phyloP scores from a whole-genome alignment of 2,113 vertebrate species.

The Phycodurus eques region DNA sequence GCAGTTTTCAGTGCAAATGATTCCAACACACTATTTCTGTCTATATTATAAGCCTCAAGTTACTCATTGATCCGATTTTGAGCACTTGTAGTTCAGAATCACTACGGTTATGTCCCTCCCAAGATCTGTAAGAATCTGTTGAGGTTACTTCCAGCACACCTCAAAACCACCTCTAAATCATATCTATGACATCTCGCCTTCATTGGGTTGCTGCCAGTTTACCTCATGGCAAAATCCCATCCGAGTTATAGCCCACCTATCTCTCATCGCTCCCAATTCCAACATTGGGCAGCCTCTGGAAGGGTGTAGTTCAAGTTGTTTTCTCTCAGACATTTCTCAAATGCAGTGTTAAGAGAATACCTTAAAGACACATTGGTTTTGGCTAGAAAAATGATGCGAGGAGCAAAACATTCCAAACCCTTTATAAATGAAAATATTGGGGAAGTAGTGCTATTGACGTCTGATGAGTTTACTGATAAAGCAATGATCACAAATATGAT shows the following conservation, averaged over 20 bases:
- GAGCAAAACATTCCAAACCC: constrained; percentile 51
- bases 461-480: background rate
- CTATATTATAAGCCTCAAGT: constrained; percentile 57
- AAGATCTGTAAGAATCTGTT: constrained; percentile 58
- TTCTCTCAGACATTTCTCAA: constrained; percentile 55
- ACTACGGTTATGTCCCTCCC: constrained; percentile 63
- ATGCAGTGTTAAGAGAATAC: constrained; percentile 61
- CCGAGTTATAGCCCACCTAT: constrained; percentile 55
- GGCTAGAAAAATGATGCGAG: constrained; percentile 60
- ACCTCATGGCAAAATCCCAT: constrained; percentile 66
- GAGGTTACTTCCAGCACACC: constrained; percentile 61
- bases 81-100: constrained; percentile 55
- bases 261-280: constrained; percentile 61
- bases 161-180: constrained; percentile 68
- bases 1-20: constrained; percentile 34
- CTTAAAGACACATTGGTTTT: constrained; percentile 65
- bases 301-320: constrained; percentile 68
- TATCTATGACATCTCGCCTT: constrained; percentile 60
- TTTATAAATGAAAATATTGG: constrained; percentile 47
- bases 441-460: constrained; percentile 25
- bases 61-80: constrained; percentile 67
- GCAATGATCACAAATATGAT: constrained; percentile 15
- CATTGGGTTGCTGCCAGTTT: constrained; percentile 70
- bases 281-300: constrained; percentile 63
- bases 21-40: constrained; percentile 54